These are phyloP conservation scores for Polymixis lichenea DNA, from an alignment of 2,888 invertebrate species.

Conservation along the genomic window DNA sequence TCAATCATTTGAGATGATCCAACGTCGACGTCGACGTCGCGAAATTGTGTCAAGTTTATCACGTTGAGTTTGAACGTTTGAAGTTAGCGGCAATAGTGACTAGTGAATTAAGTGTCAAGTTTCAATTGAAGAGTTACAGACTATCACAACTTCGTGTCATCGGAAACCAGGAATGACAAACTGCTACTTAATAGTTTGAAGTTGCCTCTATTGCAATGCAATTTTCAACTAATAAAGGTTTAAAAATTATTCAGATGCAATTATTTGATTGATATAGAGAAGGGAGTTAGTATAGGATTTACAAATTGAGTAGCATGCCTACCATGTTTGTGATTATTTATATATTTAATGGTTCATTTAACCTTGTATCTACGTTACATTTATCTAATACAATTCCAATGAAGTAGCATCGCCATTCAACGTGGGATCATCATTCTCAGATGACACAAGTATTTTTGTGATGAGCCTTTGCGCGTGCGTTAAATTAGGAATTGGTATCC, in stretches of 20 bases:
- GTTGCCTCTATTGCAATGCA: neutral
- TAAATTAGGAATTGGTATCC: too few relatives aligned
- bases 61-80: slow-evolving; percentile 18
- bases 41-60: slow-evolving; percentile 15
- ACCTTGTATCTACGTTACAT: too few relatives aligned
- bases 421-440: neutral
- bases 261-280: too few relatives aligned
- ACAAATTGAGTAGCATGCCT: neutral
- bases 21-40: neutral
- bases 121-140: slow-evolving; percentile 1
- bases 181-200: neutral
- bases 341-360: neutral
- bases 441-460: too few relatives aligned
- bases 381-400: too few relatives aligned
- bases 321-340: neutral
- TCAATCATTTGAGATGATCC: slow-evolving; percentile 34
- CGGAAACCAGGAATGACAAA: neutral
- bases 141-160: neutral
- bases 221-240: too few relatives aligned
- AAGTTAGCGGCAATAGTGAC: slow-evolving; percentile 4
- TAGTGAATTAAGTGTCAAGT: slow-evolving; percentile 23
- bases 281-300: too few relatives aligned
- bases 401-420: neutral
- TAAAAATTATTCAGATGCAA: too few relatives aligned
- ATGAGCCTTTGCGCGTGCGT: too few relatives aligned